Conservation (phyloP, 2,797 vertebrate species). For the Glossophaga mutica region DNA sequence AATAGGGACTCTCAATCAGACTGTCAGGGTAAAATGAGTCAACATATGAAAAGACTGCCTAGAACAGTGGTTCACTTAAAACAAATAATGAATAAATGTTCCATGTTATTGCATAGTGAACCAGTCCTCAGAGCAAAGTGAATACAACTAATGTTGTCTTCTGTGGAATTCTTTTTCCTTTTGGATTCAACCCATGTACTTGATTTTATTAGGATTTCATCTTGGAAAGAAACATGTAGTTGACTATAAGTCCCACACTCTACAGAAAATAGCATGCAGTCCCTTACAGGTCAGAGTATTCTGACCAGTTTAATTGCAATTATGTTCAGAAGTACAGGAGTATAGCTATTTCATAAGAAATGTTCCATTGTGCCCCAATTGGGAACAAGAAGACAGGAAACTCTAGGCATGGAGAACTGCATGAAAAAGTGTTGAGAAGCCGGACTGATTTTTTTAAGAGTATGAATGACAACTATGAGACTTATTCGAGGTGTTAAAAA, state of each 20-base stretch:
- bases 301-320: not conserved
- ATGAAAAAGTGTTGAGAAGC: not conserved
- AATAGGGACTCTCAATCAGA: not conserved
- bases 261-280: not conserved
- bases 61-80: not conserved
- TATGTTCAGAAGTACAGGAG: not conserved
- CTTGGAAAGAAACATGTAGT: not conserved
- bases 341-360: not conserved
- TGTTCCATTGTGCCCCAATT: fast-evolving
- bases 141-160: not conserved
- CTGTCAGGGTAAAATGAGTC: not conserved
- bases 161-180: not conserved
- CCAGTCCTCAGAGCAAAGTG: not conserved
- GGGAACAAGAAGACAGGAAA: not conserved
- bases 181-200: not conserved
- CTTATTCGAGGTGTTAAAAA: not conserved
- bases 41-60: not conserved
- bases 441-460: not conserved
- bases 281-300: not conserved
- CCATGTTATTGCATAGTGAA: not conserved
- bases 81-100: not conserved
- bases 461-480: not conserved
- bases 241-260: not conserved
- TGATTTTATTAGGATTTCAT: not conserved
- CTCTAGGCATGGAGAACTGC: not conserved